Conservation (phyloP, 2,113 vertebrate genomes). For the Pseudolaguvia tuberculata region DNA sequence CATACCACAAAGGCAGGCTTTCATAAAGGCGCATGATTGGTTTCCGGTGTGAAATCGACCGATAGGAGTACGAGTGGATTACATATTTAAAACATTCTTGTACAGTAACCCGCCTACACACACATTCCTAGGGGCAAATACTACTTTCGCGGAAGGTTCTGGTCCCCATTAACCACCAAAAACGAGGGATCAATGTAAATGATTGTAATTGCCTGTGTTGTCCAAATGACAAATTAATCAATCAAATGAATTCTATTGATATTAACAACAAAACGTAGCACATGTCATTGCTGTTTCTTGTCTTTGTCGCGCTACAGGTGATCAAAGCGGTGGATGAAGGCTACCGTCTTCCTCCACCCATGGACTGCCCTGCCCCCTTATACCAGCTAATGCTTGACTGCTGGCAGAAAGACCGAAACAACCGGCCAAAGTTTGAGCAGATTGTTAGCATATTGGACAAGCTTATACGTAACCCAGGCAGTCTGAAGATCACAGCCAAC, state of each 20-base stretch:
- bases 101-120: no score
- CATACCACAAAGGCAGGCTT: no score
- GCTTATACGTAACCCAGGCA: conserved; percentile 93
- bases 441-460: conserved; percentile 98
- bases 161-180: no score
- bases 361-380: conserved; percentile 95
- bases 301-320: conserved; percentile 68
- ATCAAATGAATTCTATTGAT: conserved; percentile 24
- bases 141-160: no score
- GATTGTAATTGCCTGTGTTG: background rate
- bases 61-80: no score
- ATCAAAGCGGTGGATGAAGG: conserved; percentile 98
- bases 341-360: conserved; percentile 92
- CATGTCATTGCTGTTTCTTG: background rate
- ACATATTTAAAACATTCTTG: no score
- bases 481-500: conserved; percentile 92
- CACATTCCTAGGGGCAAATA: no score
- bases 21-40: no score
- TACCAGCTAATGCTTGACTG: conserved; percentile 99
- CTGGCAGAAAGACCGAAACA: conserved; percentile 98
- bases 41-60: no score
- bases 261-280: conserved; percentile 1
- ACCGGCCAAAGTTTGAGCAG: conserved; percentile 96
- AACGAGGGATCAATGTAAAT: no score
- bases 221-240: background rate